Evolutionary conservation across 2,888 invertebrate genomes (phyloP).

Genomic region (Hypolimnas misippus): DNA sequence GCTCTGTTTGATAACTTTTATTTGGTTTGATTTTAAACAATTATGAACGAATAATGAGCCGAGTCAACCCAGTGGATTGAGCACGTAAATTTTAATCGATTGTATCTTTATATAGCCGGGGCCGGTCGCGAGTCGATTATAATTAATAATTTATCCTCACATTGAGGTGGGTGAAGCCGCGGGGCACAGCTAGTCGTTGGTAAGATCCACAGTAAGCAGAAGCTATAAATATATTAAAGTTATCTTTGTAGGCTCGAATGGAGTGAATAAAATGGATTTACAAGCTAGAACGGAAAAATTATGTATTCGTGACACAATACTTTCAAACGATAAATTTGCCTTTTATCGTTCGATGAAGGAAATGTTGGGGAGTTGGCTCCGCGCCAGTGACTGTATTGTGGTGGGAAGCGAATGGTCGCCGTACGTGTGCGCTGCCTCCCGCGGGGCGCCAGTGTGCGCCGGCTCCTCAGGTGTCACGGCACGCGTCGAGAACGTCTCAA

Average conservation of each 20-base stretch:
- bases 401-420: slow-evolving; percentile 4
- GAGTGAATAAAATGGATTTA: slow-evolving; percentile 7
- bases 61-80: neutral
- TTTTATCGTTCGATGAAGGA: slow-evolving; percentile 31
- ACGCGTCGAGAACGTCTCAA: slow-evolving; percentile 5
- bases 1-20: slow-evolving; percentile 24
- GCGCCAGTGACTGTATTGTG: slow-evolving; percentile 22
- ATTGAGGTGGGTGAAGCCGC: too few relatives aligned
- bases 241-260: neutral
- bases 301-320: slow-evolving; percentile 18
- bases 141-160: too few relatives aligned
- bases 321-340: slow-evolving; percentile 30
- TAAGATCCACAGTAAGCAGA: neutral
- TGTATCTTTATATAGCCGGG: too few relatives aligned
- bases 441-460: too few relatives aligned
- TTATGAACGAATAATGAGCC: neutral
- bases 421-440: neutral
- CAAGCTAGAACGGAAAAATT: slow-evolving; percentile 5
- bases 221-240: neutral
- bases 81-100: neutral
- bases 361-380: slow-evolving; percentile 22
- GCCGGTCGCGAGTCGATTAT: too few relatives aligned
- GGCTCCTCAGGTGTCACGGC: slow-evolving; percentile 3
- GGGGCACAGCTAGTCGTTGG: too few relatives aligned
- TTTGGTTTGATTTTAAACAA: slow-evolving; percentile 19